Evolutionary conservation across 1,140 invertebrate species (phyloP).

Genomic region (Oncopodura yosiiana): DNA sequence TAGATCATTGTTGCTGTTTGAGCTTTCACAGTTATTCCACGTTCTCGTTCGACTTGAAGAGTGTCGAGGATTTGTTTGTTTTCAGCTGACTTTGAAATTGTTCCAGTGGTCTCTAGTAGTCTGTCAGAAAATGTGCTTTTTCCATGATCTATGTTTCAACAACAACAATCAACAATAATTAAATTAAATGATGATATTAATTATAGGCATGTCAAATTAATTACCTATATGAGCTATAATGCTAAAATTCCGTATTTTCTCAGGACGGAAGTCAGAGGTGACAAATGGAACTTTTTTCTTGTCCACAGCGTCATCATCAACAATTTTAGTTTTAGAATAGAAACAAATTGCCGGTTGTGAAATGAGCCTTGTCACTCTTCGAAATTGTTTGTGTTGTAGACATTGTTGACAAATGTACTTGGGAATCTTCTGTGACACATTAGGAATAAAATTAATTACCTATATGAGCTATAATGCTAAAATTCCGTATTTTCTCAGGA

Average conservation of each 20-base stretch:
- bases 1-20: constrained; percentile 88
- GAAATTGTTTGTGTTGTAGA: too few species aligned
- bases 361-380: too few species aligned
- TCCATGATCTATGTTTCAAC: constrained; percentile 94
- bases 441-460: too few species aligned
- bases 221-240: constrained; percentile 98
- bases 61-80: constrained; percentile 77
- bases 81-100: constrained; percentile 57
- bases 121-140: constrained; percentile 93
- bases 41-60: constrained; percentile 77
- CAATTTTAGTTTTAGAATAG: too few species aligned
- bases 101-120: constrained; percentile 76
- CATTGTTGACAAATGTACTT: too few species aligned
- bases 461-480: constrained; percentile 96
- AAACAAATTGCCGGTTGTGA: too few species aligned
- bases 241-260: constrained; percentile 82
- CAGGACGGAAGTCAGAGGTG: constrained; percentile 44
- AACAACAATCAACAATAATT: too few species aligned
- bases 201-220: too few species aligned
- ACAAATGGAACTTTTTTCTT: constrained; percentile 12
- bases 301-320: background rate
- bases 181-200: too few species aligned
- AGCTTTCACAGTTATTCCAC: constrained; percentile 97
- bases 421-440: too few species aligned
- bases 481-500: constrained; percentile 72